Evolutionary conservation across 2,888 invertebrate genomes (phyloP).

Genomic region (Nephrotoma guestfalica): DNA sequence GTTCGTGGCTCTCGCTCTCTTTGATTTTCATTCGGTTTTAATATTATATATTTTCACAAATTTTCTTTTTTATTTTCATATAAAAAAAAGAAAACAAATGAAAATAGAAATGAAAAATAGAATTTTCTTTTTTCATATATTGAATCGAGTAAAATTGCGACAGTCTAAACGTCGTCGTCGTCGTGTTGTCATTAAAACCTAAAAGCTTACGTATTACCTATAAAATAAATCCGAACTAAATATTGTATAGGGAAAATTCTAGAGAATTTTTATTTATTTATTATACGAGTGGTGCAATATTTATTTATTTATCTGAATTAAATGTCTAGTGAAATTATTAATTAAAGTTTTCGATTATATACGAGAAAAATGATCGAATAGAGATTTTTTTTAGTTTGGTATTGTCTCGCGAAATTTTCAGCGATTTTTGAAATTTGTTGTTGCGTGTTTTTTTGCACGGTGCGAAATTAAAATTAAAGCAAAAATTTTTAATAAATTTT

Average conservation of each 20-base stretch:
- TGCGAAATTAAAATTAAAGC: neutral
- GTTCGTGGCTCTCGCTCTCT: neutral
- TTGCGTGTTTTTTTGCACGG: neutral
- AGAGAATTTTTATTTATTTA: neutral
- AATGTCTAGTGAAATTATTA: neutral
- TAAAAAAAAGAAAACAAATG: neutral
- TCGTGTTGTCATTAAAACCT: neutral
- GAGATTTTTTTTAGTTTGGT: neutral
- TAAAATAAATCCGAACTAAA: neutral
- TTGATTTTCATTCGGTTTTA: neutral
- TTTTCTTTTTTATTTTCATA: neutral
- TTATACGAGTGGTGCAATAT: neutral
- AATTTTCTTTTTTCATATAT: constrained; percentile 1
- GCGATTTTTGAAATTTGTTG: neutral
- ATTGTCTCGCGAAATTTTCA: neutral
- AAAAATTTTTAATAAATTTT: neutral
- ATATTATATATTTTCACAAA: neutral
- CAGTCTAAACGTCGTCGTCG: constrained; percentile 6
- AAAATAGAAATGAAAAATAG: neutral
- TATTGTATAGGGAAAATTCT: neutral
- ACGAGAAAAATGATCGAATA: neutral
- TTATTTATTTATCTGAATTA: neutral
- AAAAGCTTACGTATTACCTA: neutral
- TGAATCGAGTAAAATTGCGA: constrained; percentile 5
- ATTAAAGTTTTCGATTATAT: neutral